A percentile compares a stretch with the other conserved stretches of the same genome.
phyloP scores from a whole-genome alignment of 2,113 vertebrate species.

The Mixornis gularis region DNA sequence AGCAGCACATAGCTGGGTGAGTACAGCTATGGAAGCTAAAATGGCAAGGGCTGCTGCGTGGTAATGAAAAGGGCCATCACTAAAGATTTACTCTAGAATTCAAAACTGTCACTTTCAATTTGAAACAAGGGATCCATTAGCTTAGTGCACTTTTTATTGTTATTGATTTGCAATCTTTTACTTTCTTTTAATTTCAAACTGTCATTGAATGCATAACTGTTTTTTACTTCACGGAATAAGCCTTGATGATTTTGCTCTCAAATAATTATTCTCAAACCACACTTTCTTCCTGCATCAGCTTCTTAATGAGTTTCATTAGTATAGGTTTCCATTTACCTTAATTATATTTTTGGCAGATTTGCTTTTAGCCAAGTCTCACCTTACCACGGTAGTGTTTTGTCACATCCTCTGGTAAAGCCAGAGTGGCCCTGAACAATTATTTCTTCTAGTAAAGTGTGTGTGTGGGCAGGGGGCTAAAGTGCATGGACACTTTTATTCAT shows the following conservation, averaged over 20 bases:
- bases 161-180: conserved; percentile 63
- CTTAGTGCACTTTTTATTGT: conserved; percentile 48
- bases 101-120: conserved; percentile 54
- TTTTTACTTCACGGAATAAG: not conserved
- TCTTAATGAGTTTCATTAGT: conserved; percentile 33
- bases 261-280: not conserved
- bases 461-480: not conserved
- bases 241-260: conserved; percentile 29
- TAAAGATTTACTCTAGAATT: conserved; percentile 33
- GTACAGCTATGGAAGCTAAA: not conserved
- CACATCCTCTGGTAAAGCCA: not conserved
- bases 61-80: conserved; percentile 60
- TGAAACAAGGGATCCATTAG: conserved; percentile 65
- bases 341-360: conserved; percentile 41
- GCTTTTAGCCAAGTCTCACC: not conserved
- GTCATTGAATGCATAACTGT: not conserved
- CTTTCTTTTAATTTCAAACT: conserved; percentile 40
- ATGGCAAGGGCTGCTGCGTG: not conserved
- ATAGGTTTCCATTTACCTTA: conserved; percentile 36
- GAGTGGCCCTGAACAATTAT: not conserved
- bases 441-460: not conserved
- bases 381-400: not conserved
- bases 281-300: not conserved
- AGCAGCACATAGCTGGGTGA: not conserved
- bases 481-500: not conserved